These are phyloP conservation scores for Pseudorectes ferrugineus DNA, from an alignment of 2,113 vertebrate species.

Conservation along the genomic window DNA sequence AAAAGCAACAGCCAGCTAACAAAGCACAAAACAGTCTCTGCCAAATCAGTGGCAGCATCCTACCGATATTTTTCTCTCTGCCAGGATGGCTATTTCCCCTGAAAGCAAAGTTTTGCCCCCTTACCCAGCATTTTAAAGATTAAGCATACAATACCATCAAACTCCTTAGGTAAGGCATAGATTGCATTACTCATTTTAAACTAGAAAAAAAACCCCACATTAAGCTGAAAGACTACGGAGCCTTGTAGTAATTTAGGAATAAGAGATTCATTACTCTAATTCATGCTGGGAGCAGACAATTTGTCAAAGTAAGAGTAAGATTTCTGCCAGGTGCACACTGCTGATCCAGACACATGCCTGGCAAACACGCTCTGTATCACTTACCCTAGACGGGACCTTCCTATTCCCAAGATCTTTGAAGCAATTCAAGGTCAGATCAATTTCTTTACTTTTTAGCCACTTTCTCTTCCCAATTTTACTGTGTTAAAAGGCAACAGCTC, in stretches of 20 bases:
- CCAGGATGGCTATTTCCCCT: neutral
- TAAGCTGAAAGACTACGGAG: neutral
- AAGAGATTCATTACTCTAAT: neutral
- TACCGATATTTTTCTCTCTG: neutral
- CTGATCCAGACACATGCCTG: neutral
- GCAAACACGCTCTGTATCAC: neutral
- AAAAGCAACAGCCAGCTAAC: neutral
- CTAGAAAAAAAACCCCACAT: neutral
- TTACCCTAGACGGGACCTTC: neutral
- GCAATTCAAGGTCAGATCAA: neutral
- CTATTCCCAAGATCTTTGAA: neutral
- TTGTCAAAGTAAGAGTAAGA: neutral
- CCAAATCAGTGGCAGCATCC: neutral
- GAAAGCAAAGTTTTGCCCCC: neutral
- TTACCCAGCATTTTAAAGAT: neutral
- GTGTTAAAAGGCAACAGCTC: neutral
- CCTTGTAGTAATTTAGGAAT: neutral
- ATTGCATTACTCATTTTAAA: neutral
- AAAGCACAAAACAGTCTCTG: neutral
- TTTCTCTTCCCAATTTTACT: neutral
- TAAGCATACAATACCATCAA: neutral
- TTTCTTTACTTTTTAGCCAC: neutral
- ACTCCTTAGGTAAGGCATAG: neutral
- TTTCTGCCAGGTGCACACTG: neutral
- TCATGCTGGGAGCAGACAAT: conserved; percentile 6